phyloP scores from a whole-genome alignment of 2,888 invertebrate genomes.

The Amiota minor region DNA sequence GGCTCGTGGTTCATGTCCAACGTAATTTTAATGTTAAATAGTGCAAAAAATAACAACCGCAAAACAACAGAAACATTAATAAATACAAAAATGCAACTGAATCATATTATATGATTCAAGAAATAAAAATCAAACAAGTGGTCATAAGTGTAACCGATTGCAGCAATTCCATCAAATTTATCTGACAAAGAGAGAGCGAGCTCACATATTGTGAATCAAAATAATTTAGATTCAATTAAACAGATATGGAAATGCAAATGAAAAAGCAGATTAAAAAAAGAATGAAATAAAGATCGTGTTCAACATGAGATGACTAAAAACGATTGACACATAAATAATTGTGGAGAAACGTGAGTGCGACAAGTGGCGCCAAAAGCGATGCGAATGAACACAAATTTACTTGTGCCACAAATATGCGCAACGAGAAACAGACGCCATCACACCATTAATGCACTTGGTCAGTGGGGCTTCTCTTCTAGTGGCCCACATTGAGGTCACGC shows the following conservation, averaged over 20 bases:
- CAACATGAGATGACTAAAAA: not conserved
- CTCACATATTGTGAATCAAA: too few species aligned
- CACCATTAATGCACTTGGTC: not conserved
- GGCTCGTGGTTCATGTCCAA: constrained; percentile 20
- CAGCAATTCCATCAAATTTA: too few species aligned
- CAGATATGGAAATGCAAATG: not conserved
- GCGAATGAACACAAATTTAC: not conserved
- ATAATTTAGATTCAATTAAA: too few species aligned
- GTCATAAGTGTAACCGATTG: not conserved
- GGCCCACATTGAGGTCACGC: constrained; percentile 11
- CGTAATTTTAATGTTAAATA: constrained; percentile 17
- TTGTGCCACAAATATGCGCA: constrained; percentile 3
- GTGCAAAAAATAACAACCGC: constrained; percentile 18
- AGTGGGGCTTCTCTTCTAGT: not conserved
- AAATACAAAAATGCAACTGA: not conserved
- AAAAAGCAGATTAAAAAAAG: not conserved
- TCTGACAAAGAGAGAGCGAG: too few species aligned
- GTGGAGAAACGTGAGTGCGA: not conserved
- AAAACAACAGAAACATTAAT: not conserved
- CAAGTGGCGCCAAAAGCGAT: constrained; percentile 18
- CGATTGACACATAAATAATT: not conserved
- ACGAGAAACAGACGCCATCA: not conserved
- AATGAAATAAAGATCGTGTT: not conserved
- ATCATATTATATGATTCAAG: not conserved
- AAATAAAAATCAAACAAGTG: not conserved